phyloP scores from a whole-genome alignment of 1,140 invertebrate species.

The Coelopa frigida region DNA sequence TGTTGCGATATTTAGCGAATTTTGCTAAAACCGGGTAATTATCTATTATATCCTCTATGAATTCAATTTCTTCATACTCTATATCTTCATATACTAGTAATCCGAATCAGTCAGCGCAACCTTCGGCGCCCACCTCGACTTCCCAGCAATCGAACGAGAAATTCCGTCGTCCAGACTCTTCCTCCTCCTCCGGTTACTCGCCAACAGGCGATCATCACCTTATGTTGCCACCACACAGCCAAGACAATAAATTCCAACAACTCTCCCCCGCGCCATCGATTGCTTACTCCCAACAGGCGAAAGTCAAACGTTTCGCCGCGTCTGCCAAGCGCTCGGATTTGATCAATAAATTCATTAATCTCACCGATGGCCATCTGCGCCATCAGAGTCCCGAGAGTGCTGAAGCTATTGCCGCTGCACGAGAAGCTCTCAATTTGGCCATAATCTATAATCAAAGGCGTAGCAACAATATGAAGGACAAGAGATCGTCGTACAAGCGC shows the following conservation, averaged over 20 bases:
- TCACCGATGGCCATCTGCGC: neutral
- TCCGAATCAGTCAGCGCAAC: slow-evolving; percentile 30
- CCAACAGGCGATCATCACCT: too few relatives aligned
- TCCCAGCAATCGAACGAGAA: slow-evolving; percentile 4
- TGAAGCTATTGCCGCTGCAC: slow-evolving; percentile 4
- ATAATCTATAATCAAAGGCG: slow-evolving; percentile 38
- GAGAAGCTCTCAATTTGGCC: slow-evolving; percentile 29
- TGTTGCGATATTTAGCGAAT: slow-evolving; percentile 76
- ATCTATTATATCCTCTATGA: slow-evolving; percentile 2
- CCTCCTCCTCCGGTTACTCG: too few relatives aligned
- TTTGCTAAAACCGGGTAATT: slow-evolving; percentile 75
- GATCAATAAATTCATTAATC: slow-evolving; percentile 4
- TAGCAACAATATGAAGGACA: slow-evolving; percentile 36
- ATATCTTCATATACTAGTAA: slow-evolving; percentile 23
- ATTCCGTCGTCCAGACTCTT: too few relatives aligned
- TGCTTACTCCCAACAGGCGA: slow-evolving; percentile 5
- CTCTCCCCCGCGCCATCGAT: too few relatives aligned
- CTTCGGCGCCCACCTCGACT: slow-evolving; percentile 7
- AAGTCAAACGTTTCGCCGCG: slow-evolving; percentile 12
- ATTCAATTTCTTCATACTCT: neutral
- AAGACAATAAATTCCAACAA: too few relatives aligned
- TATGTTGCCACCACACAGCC: too few relatives aligned
- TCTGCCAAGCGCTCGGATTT: slow-evolving; percentile 12
- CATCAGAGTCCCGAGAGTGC: slow-evolving; percentile 1
- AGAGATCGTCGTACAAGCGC: slow-evolving; percentile 26